These are phyloP conservation scores for Callopanchax toddi DNA, from an alignment of 2,113 vertebrate species.

Conservation along the genomic window DNA sequence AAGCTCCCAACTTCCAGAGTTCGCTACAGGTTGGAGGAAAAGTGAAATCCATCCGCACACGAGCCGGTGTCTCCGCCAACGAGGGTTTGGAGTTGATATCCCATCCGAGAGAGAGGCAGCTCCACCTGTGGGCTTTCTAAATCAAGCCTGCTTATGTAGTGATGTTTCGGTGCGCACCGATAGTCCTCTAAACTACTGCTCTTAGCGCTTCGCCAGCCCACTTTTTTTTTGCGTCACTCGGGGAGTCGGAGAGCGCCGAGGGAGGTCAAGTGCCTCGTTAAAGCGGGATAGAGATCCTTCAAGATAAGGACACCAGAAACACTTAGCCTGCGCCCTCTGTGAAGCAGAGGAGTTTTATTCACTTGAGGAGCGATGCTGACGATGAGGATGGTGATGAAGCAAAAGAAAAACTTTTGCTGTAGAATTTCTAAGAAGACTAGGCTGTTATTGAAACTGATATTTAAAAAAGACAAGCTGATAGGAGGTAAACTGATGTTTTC, in stretches of 20 bases:
- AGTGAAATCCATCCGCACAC: slow-evolving; percentile 52
- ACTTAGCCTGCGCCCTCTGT: slow-evolving; percentile 51
- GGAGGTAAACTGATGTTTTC: no score
- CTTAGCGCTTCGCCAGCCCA: slow-evolving; percentile 79
- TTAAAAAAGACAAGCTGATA: no score
- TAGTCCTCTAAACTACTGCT: slow-evolving; percentile 73
- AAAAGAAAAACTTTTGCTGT: slow-evolving; percentile 1
- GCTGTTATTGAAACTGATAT: no score
- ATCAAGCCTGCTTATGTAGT: slow-evolving; percentile 62
- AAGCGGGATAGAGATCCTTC: slow-evolving; percentile 65
- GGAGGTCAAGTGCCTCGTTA: slow-evolving; percentile 72
- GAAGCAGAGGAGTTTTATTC: slow-evolving; percentile 6
- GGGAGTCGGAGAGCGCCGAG: slow-evolving; percentile 56
- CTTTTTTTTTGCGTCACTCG: slow-evolving; percentile 79
- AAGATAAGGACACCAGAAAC: slow-evolving; percentile 59
- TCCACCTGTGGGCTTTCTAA: slow-evolving; percentile 42
- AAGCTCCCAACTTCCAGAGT: slow-evolving; percentile 38
- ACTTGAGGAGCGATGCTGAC: slow-evolving; percentile 12
- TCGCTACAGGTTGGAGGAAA: slow-evolving; percentile 41
- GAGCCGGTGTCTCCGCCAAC: slow-evolving; percentile 49
- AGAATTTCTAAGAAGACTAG: no score
- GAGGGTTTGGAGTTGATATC: slow-evolving; percentile 41
- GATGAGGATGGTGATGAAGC: slow-evolving; percentile 19
- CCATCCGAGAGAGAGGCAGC: slow-evolving; percentile 61
- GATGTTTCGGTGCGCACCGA: slow-evolving; percentile 68